Evolutionary conservation across 2,113 vertebrate genomes (phyloP).

Genomic region (Alces alces): DNA sequence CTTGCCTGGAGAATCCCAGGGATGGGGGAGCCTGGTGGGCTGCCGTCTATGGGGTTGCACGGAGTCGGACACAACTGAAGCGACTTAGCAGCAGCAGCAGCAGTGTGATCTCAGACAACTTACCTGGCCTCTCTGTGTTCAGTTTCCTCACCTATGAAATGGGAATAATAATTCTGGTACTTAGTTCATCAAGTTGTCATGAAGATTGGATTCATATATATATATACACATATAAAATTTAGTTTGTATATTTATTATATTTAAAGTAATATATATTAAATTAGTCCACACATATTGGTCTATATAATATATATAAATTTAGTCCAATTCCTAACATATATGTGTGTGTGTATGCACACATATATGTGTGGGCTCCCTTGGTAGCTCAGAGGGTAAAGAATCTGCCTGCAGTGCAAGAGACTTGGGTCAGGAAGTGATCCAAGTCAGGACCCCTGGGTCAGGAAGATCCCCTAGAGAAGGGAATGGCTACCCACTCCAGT

Average conservation of each 20-base stretch:
- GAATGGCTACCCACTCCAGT: background rate
- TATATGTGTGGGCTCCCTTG: background rate
- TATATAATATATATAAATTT: background rate
- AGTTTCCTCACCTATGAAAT: background rate
- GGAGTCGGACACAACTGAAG: too few species aligned
- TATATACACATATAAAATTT: too few species aligned
- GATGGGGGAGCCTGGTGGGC: too few species aligned
- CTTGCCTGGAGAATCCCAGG: too few species aligned
- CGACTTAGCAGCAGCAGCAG: background rate
- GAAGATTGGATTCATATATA: background rate
- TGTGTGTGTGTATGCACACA: background rate
- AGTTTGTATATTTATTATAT: background rate
- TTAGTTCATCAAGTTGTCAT: background rate
- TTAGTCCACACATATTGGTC: background rate
- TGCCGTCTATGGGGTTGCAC: too few species aligned
- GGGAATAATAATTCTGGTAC: background rate
- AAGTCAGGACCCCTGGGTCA: background rate
- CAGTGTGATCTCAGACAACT: background rate
- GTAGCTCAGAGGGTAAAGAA: background rate
- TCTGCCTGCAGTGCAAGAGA: background rate
- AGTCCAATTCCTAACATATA: background rate
- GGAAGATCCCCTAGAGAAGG: background rate
- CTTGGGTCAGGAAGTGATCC: background rate
- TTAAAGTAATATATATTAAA: background rate
- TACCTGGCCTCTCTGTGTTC: background rate